These are phyloP conservation scores for Trachurus trachurus DNA, from an alignment of 2,797 vertebrate genomes.

Conservation along the genomic window DNA sequence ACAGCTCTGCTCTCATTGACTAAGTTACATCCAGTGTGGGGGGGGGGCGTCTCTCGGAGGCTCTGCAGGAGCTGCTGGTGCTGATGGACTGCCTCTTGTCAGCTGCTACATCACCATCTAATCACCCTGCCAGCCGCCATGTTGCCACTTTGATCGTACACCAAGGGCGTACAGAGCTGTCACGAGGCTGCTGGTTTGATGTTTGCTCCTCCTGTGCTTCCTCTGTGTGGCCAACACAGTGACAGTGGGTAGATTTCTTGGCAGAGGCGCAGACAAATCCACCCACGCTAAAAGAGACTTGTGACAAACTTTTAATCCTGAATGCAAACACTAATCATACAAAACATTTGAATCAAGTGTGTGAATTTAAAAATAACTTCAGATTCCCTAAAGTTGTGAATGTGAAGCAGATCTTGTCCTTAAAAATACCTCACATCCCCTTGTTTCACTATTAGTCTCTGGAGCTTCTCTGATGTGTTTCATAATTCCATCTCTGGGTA, in stretches of 20 bases:
- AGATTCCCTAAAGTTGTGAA: not conserved
- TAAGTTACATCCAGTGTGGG: too few species aligned
- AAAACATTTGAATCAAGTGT: not conserved
- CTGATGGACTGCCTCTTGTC: not conserved
- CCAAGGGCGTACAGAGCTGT: fast-evolving
- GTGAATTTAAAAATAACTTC: not conserved
- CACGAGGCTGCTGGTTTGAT: conserved; percentile 3
- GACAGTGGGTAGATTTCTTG: not conserved
- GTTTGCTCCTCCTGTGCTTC: not conserved
- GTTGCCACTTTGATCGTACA: not conserved
- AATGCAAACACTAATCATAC: not conserved
- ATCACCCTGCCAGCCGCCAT: not conserved
- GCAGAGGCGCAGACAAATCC: not conserved
- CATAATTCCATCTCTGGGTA: conserved; percentile 28
- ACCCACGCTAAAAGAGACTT: too few species aligned
- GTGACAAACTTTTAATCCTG: not conserved
- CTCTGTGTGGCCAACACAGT: not conserved
- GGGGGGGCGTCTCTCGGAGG: too few species aligned
- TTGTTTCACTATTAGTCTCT: conserved; percentile 27
- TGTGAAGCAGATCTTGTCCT: not conserved
- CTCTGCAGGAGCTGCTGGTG: not conserved
- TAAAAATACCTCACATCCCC: not conserved
- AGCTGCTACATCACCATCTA: not conserved
- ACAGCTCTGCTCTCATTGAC: not conserved
- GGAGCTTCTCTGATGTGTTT: conserved; percentile 28